Conservation (phyloP, 2,888 invertebrate genomes). For the Meta bourneti region DNA sequence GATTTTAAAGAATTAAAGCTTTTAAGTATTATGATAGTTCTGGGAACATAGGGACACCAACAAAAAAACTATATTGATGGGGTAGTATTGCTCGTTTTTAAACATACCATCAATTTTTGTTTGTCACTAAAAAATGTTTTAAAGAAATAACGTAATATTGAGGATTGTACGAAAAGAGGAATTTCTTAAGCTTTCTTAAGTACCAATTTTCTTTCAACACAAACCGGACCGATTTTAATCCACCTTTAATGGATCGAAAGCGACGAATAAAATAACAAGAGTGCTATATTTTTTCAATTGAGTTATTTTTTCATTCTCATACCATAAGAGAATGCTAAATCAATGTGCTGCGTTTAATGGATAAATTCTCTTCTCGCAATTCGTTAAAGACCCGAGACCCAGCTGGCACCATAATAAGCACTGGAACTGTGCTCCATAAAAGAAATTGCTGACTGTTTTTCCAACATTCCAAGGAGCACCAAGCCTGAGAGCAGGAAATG, state of each 20-base stretch:
- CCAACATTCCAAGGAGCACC: background rate
- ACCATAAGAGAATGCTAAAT: background rate
- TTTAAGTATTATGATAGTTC: too few species aligned
- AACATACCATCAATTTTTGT: too few species aligned
- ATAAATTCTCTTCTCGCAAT: too few species aligned
- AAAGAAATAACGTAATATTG: background rate
- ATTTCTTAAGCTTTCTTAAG: background rate
- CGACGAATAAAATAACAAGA: background rate
- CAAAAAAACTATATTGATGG: too few species aligned
- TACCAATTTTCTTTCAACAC: too few species aligned
- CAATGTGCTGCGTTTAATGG: too few species aligned
- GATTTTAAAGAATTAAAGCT: too few species aligned
- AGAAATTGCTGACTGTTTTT: background rate
- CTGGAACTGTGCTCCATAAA: background rate
- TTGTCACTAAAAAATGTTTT: too few species aligned
- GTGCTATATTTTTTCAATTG: background rate
- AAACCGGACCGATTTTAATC: too few species aligned
- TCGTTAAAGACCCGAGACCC: background rate
- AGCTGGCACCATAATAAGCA: background rate
- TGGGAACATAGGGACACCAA: too few species aligned
- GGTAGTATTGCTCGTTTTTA: too few species aligned
- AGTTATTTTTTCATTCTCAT: background rate
- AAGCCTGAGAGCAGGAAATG: background rate
- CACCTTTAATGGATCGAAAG: background rate
- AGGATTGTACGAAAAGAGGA: background rate